phyloP scores from a whole-genome alignment of 2,113 vertebrate genomes.

The Rhinoderma darwinii region DNA sequence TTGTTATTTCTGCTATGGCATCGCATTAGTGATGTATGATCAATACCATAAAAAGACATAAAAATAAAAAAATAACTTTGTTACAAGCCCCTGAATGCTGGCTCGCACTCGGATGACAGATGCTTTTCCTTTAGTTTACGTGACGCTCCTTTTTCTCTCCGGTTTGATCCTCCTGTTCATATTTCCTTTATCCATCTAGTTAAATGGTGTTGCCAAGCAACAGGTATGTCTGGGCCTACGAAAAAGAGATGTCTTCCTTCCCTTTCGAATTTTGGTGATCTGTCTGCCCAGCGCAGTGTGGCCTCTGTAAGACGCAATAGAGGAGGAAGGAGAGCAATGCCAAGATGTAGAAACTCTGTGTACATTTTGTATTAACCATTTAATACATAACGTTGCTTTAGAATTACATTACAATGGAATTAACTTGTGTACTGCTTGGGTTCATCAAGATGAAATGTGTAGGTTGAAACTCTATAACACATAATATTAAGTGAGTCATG shows the following conservation, averaged over 20 bases:
- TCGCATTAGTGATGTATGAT: slow-evolving; percentile 33
- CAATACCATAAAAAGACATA: slow-evolving; percentile 27
- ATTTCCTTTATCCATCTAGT: slow-evolving; percentile 59
- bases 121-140: slow-evolving; percentile 47
- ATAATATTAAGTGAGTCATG: too few species aligned
- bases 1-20: slow-evolving; percentile 7
- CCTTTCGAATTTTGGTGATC: slow-evolving; percentile 31
- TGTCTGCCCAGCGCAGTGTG: slow-evolving; percentile 8
- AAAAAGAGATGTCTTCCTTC: slow-evolving; percentile 16
- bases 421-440: not conserved
- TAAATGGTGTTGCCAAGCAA: slow-evolving; percentile 58
- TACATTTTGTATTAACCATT: not conserved
- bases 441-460: not conserved
- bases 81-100: slow-evolving; percentile 49
- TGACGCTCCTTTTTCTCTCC: slow-evolving; percentile 41
- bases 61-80: slow-evolving; percentile 22
- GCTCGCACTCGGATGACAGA: slow-evolving; percentile 48
- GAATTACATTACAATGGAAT: not conserved
- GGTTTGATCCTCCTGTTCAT: slow-evolving; percentile 55
- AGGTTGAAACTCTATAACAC: not conserved
- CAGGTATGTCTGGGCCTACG: slow-evolving; percentile 41
- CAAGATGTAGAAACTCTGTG: not conserved
- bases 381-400: not conserved
- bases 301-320: not conserved
- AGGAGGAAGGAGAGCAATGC: not conserved